Evolutionary conservation across 2,888 invertebrate genomes (phyloP).

Genomic region (Lasioglossum malachurum): DNA sequence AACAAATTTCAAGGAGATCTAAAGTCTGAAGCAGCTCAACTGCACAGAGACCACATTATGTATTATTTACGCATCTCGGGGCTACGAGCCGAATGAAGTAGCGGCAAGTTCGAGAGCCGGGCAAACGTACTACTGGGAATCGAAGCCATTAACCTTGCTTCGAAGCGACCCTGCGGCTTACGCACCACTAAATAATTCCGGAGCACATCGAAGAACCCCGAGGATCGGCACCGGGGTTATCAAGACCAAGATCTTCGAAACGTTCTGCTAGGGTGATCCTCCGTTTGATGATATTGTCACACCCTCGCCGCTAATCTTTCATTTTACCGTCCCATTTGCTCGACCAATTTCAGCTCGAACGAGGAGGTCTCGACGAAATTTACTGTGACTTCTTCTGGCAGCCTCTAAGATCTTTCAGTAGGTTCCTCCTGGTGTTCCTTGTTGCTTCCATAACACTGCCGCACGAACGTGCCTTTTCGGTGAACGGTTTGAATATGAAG

Average conservation of each 20-base stretch:
- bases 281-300: conserved; percentile 60
- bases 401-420: conserved; percentile 1
- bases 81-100: conserved; percentile 64
- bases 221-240: conserved; percentile 63
- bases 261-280: conserved; percentile 58
- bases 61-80: conserved; percentile 54
- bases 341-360: conserved; percentile 51
- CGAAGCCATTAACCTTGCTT: conserved; percentile 80
- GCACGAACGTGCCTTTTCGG: neutral
- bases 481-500: neutral
- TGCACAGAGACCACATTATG: conserved; percentile 42
- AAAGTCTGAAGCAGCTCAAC: conserved; percentile 47
- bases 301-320: conserved; percentile 68
- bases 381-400: neutral
- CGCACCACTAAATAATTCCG: conserved; percentile 80
- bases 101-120: conserved; percentile 66
- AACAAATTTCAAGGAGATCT: neutral
- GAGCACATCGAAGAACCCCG: conserved; percentile 66
- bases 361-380: conserved; percentile 21
- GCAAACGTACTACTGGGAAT: conserved; percentile 76
- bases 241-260: conserved; percentile 65
- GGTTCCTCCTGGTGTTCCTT: neutral
- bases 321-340: conserved; percentile 67
- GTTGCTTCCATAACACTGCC: neutral
- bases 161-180: conserved; percentile 74